Evolutionary conservation across 2,113 vertebrate genomes (phyloP).

Genomic region (Tapirus terrestris): DNA sequence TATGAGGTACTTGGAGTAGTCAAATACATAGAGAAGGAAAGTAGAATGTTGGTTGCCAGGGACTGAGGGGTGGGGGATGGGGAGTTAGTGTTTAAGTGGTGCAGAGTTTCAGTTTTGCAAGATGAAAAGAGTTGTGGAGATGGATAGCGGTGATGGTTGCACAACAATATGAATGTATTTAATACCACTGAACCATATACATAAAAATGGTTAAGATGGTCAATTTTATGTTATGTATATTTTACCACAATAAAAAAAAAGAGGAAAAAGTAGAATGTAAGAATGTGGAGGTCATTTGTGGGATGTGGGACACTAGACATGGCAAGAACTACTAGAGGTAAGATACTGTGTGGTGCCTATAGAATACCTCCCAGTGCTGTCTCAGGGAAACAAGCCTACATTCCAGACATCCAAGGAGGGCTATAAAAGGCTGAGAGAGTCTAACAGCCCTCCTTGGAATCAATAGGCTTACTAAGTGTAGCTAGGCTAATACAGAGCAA

Average conservation of each 20-base stretch:
- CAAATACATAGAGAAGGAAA: neutral
- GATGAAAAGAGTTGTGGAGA: neutral
- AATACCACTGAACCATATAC: neutral
- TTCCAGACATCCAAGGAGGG: neutral
- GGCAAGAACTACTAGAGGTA: neutral
- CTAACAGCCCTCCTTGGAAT: neutral
- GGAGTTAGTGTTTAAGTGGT: neutral
- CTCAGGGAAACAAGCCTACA: neutral
- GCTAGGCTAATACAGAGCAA: neutral
- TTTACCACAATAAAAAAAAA: neutral
- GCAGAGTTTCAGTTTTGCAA: neutral
- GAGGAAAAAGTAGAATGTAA: neutral
- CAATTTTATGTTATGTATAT: neutral
- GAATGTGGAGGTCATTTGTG: neutral
- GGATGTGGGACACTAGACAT: neutral
- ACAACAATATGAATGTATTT: neutral
- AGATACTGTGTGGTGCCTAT: neutral
- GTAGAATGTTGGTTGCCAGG: neutral
- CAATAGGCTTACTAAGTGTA: neutral
- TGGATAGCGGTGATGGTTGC: neutral
- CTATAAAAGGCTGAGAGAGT: neutral
- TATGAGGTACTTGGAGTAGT: neutral
- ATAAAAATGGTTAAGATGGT: neutral
- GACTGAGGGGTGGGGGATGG: neutral
- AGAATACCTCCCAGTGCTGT: neutral